Evolutionary conservation across 2,888 invertebrate species (phyloP).

Genomic region (Spodoptera exigua): DNA sequence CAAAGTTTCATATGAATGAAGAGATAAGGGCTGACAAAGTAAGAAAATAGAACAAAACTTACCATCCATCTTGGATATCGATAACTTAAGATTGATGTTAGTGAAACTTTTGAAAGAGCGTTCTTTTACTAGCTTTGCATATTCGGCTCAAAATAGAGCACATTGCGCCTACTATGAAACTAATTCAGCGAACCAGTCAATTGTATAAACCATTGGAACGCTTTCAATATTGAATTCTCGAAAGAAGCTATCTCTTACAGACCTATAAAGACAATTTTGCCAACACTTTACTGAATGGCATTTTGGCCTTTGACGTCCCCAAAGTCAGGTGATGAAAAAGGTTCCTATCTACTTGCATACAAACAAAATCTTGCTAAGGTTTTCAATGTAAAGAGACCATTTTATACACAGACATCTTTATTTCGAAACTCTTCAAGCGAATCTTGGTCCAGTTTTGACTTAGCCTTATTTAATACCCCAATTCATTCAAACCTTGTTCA

Average conservation of each 20-base stretch:
- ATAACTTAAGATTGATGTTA: too few relatives aligned
- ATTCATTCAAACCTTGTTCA: slow-evolving; percentile 21
- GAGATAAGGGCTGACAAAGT: too few relatives aligned
- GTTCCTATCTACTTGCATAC: slow-evolving; percentile 9
- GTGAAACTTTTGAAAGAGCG: too few relatives aligned
- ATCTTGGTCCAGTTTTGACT: neutral
- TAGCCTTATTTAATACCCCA: slow-evolving; percentile 23
- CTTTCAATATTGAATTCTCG: too few relatives aligned
- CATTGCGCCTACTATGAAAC: too few relatives aligned
- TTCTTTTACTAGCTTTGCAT: too few relatives aligned
- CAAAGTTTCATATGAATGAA: too few relatives aligned
- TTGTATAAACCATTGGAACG: too few relatives aligned
- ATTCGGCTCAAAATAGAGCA: too few relatives aligned
- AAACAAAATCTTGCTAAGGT: slow-evolving; percentile 10
- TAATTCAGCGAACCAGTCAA: too few relatives aligned
- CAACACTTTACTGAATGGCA: slow-evolving; percentile 6
- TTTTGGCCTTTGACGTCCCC: slow-evolving; percentile 27
- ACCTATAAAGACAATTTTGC: slow-evolving; percentile 11
- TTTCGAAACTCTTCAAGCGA: slow-evolving; percentile 7
- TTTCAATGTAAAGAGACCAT: slow-evolving; percentile 4
- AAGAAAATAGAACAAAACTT: too few relatives aligned
- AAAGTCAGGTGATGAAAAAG: slow-evolving; percentile 23
- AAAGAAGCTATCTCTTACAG: neutral
- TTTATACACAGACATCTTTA: slow-evolving; percentile 6
- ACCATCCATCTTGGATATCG: too few relatives aligned